Base-by-base conservation (phyloP, 2,888 invertebrate species). In the Sicus ferrugineus region DNA sequence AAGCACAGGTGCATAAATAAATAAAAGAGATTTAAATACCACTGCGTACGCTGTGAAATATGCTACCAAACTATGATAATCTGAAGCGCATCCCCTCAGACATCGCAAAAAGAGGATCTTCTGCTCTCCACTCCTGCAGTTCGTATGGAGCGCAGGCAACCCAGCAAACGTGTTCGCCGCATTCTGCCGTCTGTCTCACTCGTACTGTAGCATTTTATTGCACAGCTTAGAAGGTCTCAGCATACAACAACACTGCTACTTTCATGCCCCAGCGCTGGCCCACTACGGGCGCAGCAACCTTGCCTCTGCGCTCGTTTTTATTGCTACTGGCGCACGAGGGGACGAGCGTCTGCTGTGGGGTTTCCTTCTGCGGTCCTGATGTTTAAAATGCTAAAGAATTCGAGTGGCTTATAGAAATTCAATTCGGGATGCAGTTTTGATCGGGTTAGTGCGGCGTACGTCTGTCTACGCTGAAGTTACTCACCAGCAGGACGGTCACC, bases 401-500 rank as follows among this genome's bases (percentile, higher is more conserved):
- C 69, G 62, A 34, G 34, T 70, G 62, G 31, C 68, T 62, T 67
- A 64, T 76, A 70, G 65, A 59, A 67, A 68, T 70, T 19, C 54
- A 38, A 61, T 50, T 64, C 46, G 19, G 11, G 19, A 46, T 46
- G 28, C 62, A 50, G n/a, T n/a, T n/a, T n/a, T n/a, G n/a, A n/a
- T n/a, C n/a, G n/a, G n/a, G n/a, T n/a, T n/a, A n/a, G n/a, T n/a
- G n/a, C n/a, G n/a, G n/a, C 21, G 48, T 70, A 38, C 63, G 30
- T 30, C 19, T 61, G 62, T 52, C 14, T 31, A 34, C 16, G 34
- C 50, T 67, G n/a, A n/a, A n/a, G n/a, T 66, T 72, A 78, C 82
- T 83, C 78, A 83, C 83, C 81, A 81, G 74, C 72, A 82, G 78
- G 76, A 83, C 77, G 76, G 77, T 75, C 75, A 77, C 79, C 75